Evolutionary conservation across 2,888 invertebrate species (phyloP), one percentile per base, ranked within the genome.

Genomic region (Xestia c-nigrum): DNA sequence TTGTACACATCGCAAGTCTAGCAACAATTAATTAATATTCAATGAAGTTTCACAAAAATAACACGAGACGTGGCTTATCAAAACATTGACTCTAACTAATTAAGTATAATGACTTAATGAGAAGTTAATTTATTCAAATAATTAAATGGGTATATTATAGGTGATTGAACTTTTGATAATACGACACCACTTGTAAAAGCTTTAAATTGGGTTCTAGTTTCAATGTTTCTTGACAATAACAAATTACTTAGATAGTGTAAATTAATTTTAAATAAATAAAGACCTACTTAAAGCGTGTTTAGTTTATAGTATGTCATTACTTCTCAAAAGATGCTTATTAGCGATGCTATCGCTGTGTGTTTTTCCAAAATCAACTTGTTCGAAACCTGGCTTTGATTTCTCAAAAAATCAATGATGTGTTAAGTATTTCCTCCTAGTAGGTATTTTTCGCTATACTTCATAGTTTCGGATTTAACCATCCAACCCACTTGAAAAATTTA

Each of bases 161-260:
- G 14, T 31, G 14, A 40, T 47, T 68, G 21, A 46, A 46, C 21
- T 64, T 46, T 67, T 3, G 16, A 14, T 64, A 38, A 57, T n/a
- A 57, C 31, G 55, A 72, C n/a, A 21, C 24, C 61, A 19, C 19
- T 55, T 3, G 6, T n/a, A 46, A 57, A 50, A n/a, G 43, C 14
- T 43, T 46, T n/a, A n/a, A n/a, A n/a, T n/a, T 52, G 6, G 1
- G 19, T 50, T 67, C 12, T 31, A 57, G 9, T 6, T 80, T 63
- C 31, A 57, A 78, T 63, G 19, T 4, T 9, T 55, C 52, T 55
- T 7, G 14, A n/a, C 64, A 38, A 55, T 66, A 80, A 59, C 21
- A 38, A 71, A 66, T 65, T 16, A 78, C 19, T 57, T 40, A 40
- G 16, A n/a, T 55, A 12, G 12, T 57, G 5, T 0, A 57, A 57